Evolutionary conservation across 2,888 invertebrate species (phyloP), one percentile per base, ranked within the genome.

Genomic region (Achlya flavicornis): DNA sequence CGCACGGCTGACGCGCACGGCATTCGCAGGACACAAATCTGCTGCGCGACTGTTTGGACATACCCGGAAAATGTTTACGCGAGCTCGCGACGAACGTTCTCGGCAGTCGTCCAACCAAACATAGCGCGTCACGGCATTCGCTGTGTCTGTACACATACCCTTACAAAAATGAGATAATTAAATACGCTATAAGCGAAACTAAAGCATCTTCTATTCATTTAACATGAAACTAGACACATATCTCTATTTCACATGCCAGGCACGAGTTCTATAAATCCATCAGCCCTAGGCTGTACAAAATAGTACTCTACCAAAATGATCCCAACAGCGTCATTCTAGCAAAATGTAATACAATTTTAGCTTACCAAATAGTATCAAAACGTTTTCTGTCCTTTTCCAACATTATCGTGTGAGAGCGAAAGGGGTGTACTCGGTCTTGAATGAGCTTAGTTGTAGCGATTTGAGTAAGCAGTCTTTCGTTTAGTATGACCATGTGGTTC

Each of bases 391-490:
- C 60, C 41, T 12, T 19, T 14, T 60, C 60, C 14, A 41, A 41
- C 12, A 38, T 41, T 53, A 41, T 60, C 43, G 14, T 26, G 41
- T n/a, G 14, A 26, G 41, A 41, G 26, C 5, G 26, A 14, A 26
- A 19, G 6, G 19, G 64, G 64, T 66, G 67, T 61, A 68, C 60
- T 61, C 78, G 77, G 75, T 75, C 72, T 66, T 74, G 70, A 76
- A 58, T 77, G 72, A 67, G 65, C 70, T 67, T 62, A 64, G 68
- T 69, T 70, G 66, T 63, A 70, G 72, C 75, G 67, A 75, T 75
- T 75, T 67, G 68, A 63, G 57, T 59, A 59, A 65, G 65, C 64
- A 73, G 69, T 74, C 64, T 68, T 71, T 61, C 57, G 7, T 46
- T 62, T 63, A 73, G 65, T 61, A 67, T 67, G 62, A 61, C 71